Evolutionary conservation across 2,888 invertebrate species (phyloP), one percentile per base, ranked within the genome.

Genomic region (Perizoma affinitatum): DNA sequence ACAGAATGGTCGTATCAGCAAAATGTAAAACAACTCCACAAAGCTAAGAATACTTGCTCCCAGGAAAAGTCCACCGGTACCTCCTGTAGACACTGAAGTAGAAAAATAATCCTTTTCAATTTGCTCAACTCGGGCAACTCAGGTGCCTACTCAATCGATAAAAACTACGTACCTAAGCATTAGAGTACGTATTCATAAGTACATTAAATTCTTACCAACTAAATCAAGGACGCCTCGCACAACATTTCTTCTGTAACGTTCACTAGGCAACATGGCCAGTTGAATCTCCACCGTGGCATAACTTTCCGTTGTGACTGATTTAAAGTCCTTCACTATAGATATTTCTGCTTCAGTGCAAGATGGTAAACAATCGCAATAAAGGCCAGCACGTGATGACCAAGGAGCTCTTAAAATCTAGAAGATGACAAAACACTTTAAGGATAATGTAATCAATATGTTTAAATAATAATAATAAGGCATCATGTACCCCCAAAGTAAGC

Each of bases 311-410:
- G 83, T 85, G 2, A 76, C 67, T 10, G 75, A 74, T 70, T 86
- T 87, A 57, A 93, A 93, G 67, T 94, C 94, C 66, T 94, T 94
- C 7, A 95, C 93, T 1, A 94, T 91, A 0, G 94, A 90, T 68
- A 95, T 93, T 76, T 96, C 96, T 11, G 95, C 94, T 84, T 96
- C 96, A 0, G 95, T 95, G 72, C 96, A 96, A 0, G 96, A 95
- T 0, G 96, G 96, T 53, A 96, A 79, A 70, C 96, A 96, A 72
- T 95, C 93, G 71, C 96, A 96, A 46, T 94, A 93, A 7, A 96
- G 80, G 0, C 96, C 96, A 6, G 89, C 87, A 5, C 95, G 93
- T 0, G 80, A 74, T 6, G 92, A 91, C 93, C 93, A 93, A 35
- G 81, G 76, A 0, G 91, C 91, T 82, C 84, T 89, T 9, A 92